Base-by-base conservation (phyloP, 2,797 vertebrate genomes). In the Rhinichthys osculus region DNA sequence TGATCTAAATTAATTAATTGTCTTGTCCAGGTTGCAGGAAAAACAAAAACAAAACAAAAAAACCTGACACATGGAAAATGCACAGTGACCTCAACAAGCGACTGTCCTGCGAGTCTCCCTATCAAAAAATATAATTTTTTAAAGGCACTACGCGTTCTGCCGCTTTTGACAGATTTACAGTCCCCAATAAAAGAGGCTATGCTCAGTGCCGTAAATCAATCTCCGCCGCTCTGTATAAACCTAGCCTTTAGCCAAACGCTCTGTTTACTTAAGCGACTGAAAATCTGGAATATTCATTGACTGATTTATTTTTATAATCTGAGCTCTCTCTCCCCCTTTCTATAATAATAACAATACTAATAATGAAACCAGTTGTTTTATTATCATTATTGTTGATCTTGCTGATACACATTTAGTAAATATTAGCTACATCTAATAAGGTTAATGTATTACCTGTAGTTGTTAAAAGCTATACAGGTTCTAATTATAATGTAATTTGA, bases 111-210 rank as follows among this genome's bases (percentile, higher is more conserved):
- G 57, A 87, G 90, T 90, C 85, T 87, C 87, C 72, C 91, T 91
- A 89, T 89, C 64, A 79, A 88, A 87, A 76, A 90, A 90, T 90
- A 91, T 94, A 93, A 92, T 91, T 92, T 93, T 91, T 90, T 40
- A 92, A 91, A 64, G 88, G 70, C 88, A 85, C 95, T 92, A 94
- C 90, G 93, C 86, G 87, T 94, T 95, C 89, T 89, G 92, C 91
- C 87, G 91, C 91, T 90, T 93, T 86, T 95, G 96, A 96, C 95
- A 97, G 97, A 97, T 98, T 98, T 97, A 97, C 95, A 97, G 97
- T 94, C 94, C 83, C 90, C 96, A 95, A 95, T 96, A 97, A 97
- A 96, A 95, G 91, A 91, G 88, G 88, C 92, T 92, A 94, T 93
- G 95, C 95, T 94, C 92, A 90, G 92, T 94, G 95, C 90, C 90